Conservation (phyloP, 2,113 vertebrate genomes). For the Nansenia antarctica region DNA sequence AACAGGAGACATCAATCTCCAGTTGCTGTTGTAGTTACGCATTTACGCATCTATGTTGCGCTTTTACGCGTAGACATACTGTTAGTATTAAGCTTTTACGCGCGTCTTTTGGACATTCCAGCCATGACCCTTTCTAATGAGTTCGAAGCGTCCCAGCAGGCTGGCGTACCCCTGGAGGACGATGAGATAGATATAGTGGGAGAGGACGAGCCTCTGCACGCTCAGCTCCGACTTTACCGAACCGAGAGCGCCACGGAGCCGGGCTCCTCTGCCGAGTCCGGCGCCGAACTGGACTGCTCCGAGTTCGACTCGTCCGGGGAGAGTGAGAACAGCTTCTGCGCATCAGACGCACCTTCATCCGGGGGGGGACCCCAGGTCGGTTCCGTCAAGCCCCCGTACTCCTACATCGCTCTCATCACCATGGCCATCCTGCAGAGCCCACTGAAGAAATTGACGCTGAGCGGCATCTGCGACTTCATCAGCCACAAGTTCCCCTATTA, state of each 20-base stretch:
- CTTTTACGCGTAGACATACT: constrained; percentile 19
- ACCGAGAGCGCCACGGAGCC: constrained; percentile 37
- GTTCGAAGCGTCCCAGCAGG: constrained; percentile 52
- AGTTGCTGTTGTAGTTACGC: no score
- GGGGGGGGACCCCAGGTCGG: constrained; percentile 28
- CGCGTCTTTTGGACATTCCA: constrained; percentile 14
- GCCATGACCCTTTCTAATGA: constrained; percentile 74
- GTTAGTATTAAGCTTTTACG: constrained; percentile 14
- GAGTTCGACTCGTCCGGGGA: constrained; percentile 69
- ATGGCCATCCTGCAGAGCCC: constrained; percentile 93
- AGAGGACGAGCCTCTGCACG: constrained; percentile 50
- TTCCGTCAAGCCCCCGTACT: constrained; percentile 85
- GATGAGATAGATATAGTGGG: constrained; percentile 73
- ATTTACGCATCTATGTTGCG: neutral
- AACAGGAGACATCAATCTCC: neutral
- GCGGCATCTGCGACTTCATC: constrained; percentile 92
- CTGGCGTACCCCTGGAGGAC: constrained; percentile 51
- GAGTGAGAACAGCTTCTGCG: constrained; percentile 65
- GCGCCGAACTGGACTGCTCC: constrained; percentile 64
- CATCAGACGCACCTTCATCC: constrained; percentile 39
- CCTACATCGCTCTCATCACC: constrained; percentile 91
- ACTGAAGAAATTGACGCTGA: constrained; percentile 84
- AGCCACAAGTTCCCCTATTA: constrained; percentile 90
- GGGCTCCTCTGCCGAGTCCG: constrained; percentile 55
- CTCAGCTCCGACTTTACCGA: constrained; percentile 22